Evolutionary conservation across 2,888 invertebrate genomes (phyloP), one percentile per base, ranked within the genome.

Genomic region (Teleogryllus oceanicus): DNA sequence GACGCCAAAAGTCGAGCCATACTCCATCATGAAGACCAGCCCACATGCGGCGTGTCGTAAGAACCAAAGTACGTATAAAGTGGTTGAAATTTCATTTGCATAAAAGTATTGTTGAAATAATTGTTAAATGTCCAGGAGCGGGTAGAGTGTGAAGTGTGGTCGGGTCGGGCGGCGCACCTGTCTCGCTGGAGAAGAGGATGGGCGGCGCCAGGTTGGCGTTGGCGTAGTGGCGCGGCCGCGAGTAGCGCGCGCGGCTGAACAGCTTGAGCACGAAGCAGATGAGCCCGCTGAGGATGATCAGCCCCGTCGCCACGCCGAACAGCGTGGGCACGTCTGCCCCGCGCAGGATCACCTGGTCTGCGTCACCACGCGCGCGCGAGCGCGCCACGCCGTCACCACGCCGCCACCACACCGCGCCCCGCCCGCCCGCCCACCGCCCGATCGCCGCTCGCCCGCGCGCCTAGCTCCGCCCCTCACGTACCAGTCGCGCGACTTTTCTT

Each of bases 261-360:
- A 96, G 90, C 86, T 94, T 94, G 85, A 96, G 89, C 84, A 96
- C 96, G 90, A 96, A 94, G 89, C 96, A 96, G 85, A 96, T 93
- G 84, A 96, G 90, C 78, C 94, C 96, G 74, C 94, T 94, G 85
- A 96, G 90, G 85, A 96, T 92, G 84, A 95, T 94, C 86, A 96
- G 93, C 83, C 96, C 96, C 84, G 94, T 92, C 85, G 94, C 92
- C 83, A 96, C 94, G 83, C 95, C 95, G 85, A 96, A 90, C 85
- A 96, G 90, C 84, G 96, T 95, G 86, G 95, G 94, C 88, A 96
- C 89, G 89, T 96, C 94, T 84, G 94, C 93, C 16, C 62, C 62
- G 85, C 93, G 92, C 89, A 95, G 92, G 89, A 94, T 90, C 86
- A 92, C 93, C 88, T 94, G 88, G 89, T 95, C 95, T 95, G 87